Evolutionary conservation across 2,888 invertebrate species (phyloP).

Genomic region (Eurois occulta): DNA sequence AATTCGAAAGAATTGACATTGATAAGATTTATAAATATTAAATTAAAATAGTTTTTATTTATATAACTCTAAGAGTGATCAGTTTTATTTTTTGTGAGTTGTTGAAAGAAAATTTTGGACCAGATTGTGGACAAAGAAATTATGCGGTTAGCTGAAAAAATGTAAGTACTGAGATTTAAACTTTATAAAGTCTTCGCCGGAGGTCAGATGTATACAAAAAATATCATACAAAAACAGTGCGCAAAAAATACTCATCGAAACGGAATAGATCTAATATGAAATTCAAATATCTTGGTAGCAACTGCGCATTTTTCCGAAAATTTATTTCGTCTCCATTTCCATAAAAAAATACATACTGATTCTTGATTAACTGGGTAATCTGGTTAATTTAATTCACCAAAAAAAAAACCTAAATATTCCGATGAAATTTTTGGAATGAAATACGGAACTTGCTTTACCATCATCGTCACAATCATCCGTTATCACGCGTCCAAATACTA

Average conservation of each 20-base stretch:
- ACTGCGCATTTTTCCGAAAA: constrained; percentile 16
- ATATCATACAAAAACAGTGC: background rate
- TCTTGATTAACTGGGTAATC: background rate
- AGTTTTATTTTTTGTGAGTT: constrained; percentile 51
- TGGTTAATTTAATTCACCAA: background rate
- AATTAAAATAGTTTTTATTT: constrained; percentile 40
- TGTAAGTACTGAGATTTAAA: constrained; percentile 54
- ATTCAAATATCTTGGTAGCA: background rate
- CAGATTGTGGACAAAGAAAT: constrained; percentile 54
- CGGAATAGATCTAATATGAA: constrained; percentile 5
- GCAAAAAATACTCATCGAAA: background rate
- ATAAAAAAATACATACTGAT: background rate
- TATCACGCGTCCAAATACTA: constrained; percentile 37
- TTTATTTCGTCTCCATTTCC: background rate
- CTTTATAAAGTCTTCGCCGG: constrained; percentile 4
- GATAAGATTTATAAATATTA: constrained; percentile 55
- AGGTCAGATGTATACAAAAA: constrained; percentile 5
- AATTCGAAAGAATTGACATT: constrained; percentile 61
- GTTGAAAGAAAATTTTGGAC: constrained; percentile 44
- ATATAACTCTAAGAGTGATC: constrained; percentile 45
- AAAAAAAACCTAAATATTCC: no score
- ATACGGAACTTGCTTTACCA: constrained; percentile 21
- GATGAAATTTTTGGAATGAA: background rate
- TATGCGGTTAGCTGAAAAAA: constrained; percentile 35
- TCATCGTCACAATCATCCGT: constrained; percentile 16